Base-by-base conservation (phyloP, 2,113 vertebrate species). In the Ardeotis arabs region DNA sequence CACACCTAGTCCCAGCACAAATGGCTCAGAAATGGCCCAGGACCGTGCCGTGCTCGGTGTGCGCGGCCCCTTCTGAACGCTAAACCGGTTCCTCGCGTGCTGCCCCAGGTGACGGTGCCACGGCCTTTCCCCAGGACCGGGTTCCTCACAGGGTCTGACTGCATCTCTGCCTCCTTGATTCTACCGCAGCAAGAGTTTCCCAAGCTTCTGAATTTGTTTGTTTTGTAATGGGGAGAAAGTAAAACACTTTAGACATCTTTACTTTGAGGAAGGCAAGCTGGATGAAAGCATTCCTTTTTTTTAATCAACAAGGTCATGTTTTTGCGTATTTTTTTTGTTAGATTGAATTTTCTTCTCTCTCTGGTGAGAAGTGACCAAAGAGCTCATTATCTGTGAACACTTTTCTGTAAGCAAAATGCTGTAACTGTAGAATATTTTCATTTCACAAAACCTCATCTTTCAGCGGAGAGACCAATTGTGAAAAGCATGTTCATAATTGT, bases 41-140 rank as follows among this genome's bases (percentile, higher is more conserved):
- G 55, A 84, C 20, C 0, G 0, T 44, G 79, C 72, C 13, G 0
- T 12, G 35, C 31, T 37, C 3, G 1, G 6, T 35, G 62, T 16
- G 41, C 53, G 2, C 21, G 14, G 49, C 53, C 58, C 18, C 22
- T 17, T 8, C 41, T 4, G 24, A 10, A 44, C 21, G 64, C 77
- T 44, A 7, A 35, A 18, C 59, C 84, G 21, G 19, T 16, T 75
- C n/a, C 31, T 28, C 6, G 0, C 5, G 24, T 17, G 9, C 45
- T 28, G 21, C 2, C 20, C 49, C 35, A 17, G n/a, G 47, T 76
- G 29, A 3, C 1, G 2, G 6, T 3, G 4, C 70, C 41, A n/a
- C 20, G 68, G 29, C 73, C 60, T 33, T 41, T 49, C 22, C 37
- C n/a, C 1, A 0, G 84, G 28, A 83, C 1, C 13, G 49, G 22